Base-by-base conservation (phyloP, 2,797 vertebrate species). In the Micropoecilia bifurca region DNA sequence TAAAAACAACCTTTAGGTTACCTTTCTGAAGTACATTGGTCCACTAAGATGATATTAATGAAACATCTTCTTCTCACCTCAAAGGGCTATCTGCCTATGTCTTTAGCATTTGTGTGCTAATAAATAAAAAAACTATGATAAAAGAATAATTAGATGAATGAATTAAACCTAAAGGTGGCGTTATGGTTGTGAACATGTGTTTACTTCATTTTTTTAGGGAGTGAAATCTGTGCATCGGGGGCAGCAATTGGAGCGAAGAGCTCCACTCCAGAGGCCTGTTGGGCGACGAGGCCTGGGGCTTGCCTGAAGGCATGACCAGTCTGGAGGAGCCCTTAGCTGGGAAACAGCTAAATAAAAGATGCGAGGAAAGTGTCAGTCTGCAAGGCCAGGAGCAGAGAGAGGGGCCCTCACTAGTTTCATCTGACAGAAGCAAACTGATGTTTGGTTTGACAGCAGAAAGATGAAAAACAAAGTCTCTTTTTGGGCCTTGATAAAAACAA, bases 261-360 rank as follows among this genome's bases (percentile, higher is more conserved):
- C 85, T 79, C 82, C 82, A 89, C 92, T 88, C 88, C 18, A 76
- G 92, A 92, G 92, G 93, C 90, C 92, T 90, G 92, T 87, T 76
- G 88, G 84, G 84, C 80, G 71, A 57, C 28, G n/a, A 88, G 74
- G 92, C 93, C 93, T 1, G 74, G 89, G 89, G 93, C 94, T 94
- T 6, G 93, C 94, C 93, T 92, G 90, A 81, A 94, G 93, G 94
- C 93, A 92, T 78, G 5, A 91, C 83, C 90, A 87, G 89, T 94
- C 93, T 95, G 90, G 90, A 94, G 92, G 91, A 94, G 85, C 90
- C 90, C 86, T 91, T 30, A 69, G 82, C 89, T 80, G 89, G 92
- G 91, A 79, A 53, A 87, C 77, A 66, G 90, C 88, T 95, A 87
- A 94, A 95, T 95, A 89, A 94, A 94, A 94, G 90, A 94, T 94